Percentiles rank a stretch among this genome's conserved stretches.
Evolutionary conservation across 2,888 invertebrate species (phyloP).

Genomic region (Diloba caeruleocephala): DNA sequence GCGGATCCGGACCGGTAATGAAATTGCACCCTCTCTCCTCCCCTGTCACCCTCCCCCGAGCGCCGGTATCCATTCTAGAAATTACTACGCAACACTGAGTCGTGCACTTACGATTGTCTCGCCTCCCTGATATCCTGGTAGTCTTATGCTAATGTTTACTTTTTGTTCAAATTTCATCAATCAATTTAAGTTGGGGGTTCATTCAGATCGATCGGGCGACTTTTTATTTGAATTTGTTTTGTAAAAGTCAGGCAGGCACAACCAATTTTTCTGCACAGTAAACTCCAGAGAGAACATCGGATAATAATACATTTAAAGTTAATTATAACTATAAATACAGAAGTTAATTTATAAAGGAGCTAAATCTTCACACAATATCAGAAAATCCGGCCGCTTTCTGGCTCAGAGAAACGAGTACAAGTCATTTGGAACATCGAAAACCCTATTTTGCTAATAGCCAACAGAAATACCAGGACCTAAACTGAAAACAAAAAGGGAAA

Average conservation of each 20-base stretch:
- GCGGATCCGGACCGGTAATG: slow-evolving; percentile 89
- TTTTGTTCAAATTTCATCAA: slow-evolving; percentile 69
- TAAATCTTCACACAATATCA: too few species aligned
- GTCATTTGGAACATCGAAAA: slow-evolving; percentile 10
- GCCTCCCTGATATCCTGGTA: slow-evolving; percentile 59
- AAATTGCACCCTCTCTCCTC: slow-evolving; percentile 87
- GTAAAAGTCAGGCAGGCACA: too few species aligned
- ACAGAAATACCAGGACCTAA: slow-evolving; percentile 35
- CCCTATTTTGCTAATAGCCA: slow-evolving; percentile 27
- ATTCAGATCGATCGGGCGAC: slow-evolving; percentile 21
- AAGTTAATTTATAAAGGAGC: too few species aligned
- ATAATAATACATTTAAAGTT: too few species aligned
- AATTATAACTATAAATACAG: too few species aligned
- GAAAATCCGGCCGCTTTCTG: too few species aligned
- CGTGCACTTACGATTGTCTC: slow-evolving; percentile 75
- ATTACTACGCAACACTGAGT: slow-evolving; percentile 86
- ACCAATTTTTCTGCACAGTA: too few species aligned
- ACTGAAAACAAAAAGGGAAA: slow-evolving; percentile 27
- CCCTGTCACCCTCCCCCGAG: slow-evolving; percentile 66
- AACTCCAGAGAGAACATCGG: too few species aligned
- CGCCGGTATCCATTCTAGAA: slow-evolving; percentile 84
- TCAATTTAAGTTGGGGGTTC: slow-evolving; percentile 48
- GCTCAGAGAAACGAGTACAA: too few species aligned
- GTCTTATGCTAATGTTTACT: slow-evolving; percentile 77
- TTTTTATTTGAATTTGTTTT: too few species aligned